phyloP scores from a whole-genome alignment of 2,113 vertebrate species.

The Panthera tigris region DNA sequence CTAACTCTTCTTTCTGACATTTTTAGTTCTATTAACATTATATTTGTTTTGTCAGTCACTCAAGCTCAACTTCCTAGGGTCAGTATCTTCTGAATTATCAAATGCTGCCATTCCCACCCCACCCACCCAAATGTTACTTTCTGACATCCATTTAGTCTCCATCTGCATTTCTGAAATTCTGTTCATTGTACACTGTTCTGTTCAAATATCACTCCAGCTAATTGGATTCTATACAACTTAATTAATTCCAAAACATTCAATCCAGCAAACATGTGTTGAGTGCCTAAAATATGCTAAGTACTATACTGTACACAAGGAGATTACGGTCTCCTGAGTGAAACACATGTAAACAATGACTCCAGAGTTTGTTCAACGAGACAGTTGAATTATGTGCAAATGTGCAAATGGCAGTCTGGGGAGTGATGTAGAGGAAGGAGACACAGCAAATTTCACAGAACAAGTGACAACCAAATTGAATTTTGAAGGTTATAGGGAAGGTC shows the following conservation, averaged over 20 bases:
- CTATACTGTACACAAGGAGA: not conserved
- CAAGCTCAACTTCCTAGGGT: not conserved
- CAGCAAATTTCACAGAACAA: not conserved
- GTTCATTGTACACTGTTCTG: not conserved
- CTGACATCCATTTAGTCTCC: not conserved
- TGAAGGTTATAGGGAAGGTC: not conserved
- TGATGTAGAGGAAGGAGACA: not conserved
- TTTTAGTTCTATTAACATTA: not conserved
- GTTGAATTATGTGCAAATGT: not conserved
- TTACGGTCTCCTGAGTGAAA: not conserved
- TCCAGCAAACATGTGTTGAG: not conserved
- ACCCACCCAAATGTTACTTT: not conserved
- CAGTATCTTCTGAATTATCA: not conserved
- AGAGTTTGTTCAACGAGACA: not conserved
- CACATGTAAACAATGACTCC: not conserved
- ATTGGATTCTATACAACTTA: not conserved
- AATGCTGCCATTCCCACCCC: not conserved
- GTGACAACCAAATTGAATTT: not conserved
- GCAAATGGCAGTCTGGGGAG: not conserved
- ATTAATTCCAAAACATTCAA: not conserved
- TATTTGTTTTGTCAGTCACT: not conserved
- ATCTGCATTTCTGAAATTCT: not conserved
- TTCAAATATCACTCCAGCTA: not conserved
- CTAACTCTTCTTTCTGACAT: not conserved
- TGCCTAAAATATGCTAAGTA: not conserved